phyloP scores from a whole-genome alignment of 2,888 invertebrate genomes.

The Dynastes maya region DNA sequence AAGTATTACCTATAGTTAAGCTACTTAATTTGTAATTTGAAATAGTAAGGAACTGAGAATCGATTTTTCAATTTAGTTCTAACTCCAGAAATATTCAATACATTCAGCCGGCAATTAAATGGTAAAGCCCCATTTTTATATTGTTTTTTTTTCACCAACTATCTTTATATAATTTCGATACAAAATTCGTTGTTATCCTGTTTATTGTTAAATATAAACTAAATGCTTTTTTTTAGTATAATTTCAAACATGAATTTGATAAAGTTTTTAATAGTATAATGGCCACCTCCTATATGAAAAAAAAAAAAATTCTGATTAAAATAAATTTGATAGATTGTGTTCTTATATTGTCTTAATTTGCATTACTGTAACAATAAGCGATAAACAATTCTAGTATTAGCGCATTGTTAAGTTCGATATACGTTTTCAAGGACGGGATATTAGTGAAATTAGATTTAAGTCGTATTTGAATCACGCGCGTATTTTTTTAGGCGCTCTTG shows the following conservation, averaged over 20 bases:
- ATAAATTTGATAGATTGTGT: too few species aligned
- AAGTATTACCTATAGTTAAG: slow-evolving; percentile 1
- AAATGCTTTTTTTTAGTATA: not conserved
- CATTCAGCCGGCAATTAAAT: too few species aligned
- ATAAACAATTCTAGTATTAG: too few species aligned
- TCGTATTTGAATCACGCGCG: slow-evolving; percentile 41
- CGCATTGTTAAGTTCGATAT: too few species aligned
- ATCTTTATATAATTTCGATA: not conserved
- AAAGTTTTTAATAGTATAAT: too few species aligned
- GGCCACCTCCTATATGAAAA: too few species aligned
- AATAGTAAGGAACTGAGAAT: not conserved
- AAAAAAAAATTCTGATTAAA: too few species aligned
- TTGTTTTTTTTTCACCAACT: not conserved
- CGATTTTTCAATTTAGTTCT: slow-evolving; percentile 9
- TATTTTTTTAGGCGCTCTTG: slow-evolving; percentile 48
- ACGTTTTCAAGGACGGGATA: too few species aligned
- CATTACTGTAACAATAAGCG: too few species aligned
- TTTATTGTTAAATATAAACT: not conserved
- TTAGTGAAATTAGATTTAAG: not conserved
- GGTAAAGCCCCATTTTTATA: not conserved
- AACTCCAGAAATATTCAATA: not conserved
- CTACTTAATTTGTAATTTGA: not conserved
- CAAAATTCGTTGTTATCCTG: not conserved
- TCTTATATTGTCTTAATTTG: too few species aligned
- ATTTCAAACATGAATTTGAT: not conserved